Conservation (phyloP, 2,113 vertebrate genomes). For the Bujurquina vittata region DNA sequence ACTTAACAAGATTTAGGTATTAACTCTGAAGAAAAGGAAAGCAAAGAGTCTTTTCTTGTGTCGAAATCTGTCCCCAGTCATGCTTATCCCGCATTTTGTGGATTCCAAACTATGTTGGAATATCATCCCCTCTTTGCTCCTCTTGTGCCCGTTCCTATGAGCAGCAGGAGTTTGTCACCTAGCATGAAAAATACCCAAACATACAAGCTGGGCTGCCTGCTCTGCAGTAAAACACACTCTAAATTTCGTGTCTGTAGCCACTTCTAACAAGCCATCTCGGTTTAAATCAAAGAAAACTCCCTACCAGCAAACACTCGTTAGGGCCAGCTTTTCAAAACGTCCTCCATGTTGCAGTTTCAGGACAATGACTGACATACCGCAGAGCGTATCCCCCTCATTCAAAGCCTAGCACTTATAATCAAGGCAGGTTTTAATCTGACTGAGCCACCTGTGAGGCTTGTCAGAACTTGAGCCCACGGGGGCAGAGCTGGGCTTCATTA, state of each 20-base stretch:
- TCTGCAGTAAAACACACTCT: neutral
- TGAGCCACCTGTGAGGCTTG: slow-evolving; percentile 77
- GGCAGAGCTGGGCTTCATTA: slow-evolving; percentile 79
- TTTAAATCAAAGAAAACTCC: slow-evolving; percentile 58
- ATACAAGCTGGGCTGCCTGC: neutral
- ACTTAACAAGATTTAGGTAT: neutral
- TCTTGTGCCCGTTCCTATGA: neutral
- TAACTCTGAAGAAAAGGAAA: neutral
- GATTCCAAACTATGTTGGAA: neutral
- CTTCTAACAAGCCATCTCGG: slow-evolving; percentile 42
- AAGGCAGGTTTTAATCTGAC: slow-evolving; percentile 76
- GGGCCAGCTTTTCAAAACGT: slow-evolving; percentile 55
- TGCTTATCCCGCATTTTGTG: neutral
- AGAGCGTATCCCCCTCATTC: slow-evolving; percentile 64
- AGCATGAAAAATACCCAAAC: neutral
- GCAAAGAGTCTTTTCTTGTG: neutral
- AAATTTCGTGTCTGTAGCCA: neutral
- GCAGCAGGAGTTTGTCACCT: neutral
- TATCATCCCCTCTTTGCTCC: neutral
- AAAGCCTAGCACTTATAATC: slow-evolving; percentile 70
- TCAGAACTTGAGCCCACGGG: slow-evolving; percentile 78
- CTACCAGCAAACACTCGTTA: slow-evolving; percentile 46
- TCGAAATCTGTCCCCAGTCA: neutral
- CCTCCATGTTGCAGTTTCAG: slow-evolving; percentile 64
- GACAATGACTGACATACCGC: slow-evolving; percentile 73